Conservation (phyloP, 2,113 vertebrate genomes). For the Elephantulus edwardii region DNA sequence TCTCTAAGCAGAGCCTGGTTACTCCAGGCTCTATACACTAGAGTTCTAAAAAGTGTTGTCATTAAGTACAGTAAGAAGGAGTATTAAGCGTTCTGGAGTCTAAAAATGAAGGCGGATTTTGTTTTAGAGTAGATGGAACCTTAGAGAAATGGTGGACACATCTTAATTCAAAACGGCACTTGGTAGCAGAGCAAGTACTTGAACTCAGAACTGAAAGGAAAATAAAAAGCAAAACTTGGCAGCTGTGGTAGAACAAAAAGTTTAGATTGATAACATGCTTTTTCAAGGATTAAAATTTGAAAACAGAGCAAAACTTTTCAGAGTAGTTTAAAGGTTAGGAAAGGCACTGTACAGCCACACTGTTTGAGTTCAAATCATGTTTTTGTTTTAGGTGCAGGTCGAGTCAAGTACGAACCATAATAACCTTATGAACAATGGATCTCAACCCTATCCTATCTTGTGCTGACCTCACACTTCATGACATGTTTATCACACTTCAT, state of each 20-base stretch:
- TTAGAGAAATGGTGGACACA: background rate
- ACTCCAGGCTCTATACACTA: background rate
- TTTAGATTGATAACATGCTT: background rate
- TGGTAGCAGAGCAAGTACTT: background rate
- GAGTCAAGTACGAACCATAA: no score
- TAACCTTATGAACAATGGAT: no score
- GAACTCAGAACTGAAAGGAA: conserved; percentile 13
- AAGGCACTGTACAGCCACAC: background rate
- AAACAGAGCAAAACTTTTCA: conserved; percentile 12
- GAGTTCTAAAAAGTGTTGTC: conserved; percentile 14
- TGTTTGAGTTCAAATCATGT: conserved; percentile 29
- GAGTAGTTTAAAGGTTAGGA: background rate
- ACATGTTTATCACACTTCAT: no score
- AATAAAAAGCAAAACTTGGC: no score
- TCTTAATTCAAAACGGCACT: background rate
- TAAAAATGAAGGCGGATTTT: background rate
- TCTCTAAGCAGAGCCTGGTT: background rate
- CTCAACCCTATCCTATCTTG: no score
- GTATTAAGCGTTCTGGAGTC: background rate
- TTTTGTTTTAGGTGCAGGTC: no score
- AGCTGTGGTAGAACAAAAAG: background rate
- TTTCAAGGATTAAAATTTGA: conserved; percentile 17
- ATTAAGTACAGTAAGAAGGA: background rate
- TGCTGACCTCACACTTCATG: no score
- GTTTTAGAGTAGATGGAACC: background rate